Conservation (phyloP, 2,113 vertebrate genomes). For the Chloropsis cyanopogon region DNA sequence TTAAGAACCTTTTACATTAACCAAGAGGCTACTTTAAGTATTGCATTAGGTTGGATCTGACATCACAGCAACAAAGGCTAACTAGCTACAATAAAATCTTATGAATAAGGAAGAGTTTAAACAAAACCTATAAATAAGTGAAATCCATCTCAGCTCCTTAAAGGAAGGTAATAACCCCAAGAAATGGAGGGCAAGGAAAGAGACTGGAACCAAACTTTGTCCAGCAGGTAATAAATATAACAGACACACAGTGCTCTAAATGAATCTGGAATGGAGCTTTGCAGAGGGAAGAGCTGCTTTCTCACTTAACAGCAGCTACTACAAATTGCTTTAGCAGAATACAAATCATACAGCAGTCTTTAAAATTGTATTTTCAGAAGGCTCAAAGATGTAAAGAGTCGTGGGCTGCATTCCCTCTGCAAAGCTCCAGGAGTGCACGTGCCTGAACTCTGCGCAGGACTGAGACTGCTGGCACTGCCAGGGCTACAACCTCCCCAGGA, state of each 20-base stretch:
- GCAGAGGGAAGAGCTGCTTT: not conserved
- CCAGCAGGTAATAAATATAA: not conserved
- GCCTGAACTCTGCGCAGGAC: not conserved
- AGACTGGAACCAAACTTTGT: not conserved
- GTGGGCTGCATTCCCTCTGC: not conserved
- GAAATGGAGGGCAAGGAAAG: not conserved
- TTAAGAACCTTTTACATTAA: not conserved
- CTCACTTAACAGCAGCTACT: conserved; percentile 28
- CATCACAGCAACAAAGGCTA: not conserved
- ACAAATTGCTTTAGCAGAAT: not conserved
- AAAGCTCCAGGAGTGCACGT: not conserved
- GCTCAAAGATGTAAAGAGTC: not conserved
- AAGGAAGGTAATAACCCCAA: not conserved
- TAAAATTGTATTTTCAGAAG: not conserved
- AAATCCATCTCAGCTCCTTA: not conserved
- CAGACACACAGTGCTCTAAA: not conserved
- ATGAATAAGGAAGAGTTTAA: conserved; percentile 8
- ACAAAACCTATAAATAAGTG: not conserved
- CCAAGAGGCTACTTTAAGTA: not conserved
- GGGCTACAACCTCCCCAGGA: not conserved
- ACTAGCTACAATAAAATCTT: conserved; percentile 25
- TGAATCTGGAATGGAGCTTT: conserved; percentile 8
- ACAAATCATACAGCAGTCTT: not conserved
- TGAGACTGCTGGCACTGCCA: not conserved
- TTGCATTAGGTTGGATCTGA: not conserved